Evolutionary conservation across 2,888 invertebrate genomes (phyloP).

Genomic region (Arrhopalites spinosus): DNA sequence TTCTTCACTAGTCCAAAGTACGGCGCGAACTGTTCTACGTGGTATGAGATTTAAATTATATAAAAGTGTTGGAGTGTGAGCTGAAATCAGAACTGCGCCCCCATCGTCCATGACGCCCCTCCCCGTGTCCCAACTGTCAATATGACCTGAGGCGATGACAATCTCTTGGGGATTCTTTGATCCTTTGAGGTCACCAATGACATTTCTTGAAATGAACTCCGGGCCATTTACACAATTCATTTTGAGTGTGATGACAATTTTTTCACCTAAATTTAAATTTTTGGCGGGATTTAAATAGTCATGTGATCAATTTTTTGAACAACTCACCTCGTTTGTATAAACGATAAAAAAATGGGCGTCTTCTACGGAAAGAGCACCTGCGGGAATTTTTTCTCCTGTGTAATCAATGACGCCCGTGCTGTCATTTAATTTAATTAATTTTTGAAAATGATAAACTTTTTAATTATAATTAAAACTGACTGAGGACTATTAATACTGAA

Average conservation of each 20-base stretch:
- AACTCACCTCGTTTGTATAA: too few relatives aligned
- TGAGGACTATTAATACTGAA: conserved; percentile 78
- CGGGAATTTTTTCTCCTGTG: conserved; percentile 65
- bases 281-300: too few relatives aligned
- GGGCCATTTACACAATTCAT: conserved; percentile 69
- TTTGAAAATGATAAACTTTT: too few relatives aligned
- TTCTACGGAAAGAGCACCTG: conserved; percentile 76
- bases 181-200: conserved; percentile 73
- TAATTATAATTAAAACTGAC: background rate
- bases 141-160: conserved; percentile 80
- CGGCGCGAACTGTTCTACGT: conserved; percentile 72
- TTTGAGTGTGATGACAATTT: conserved; percentile 65
- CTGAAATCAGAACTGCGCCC: conserved; percentile 76
- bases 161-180: conserved; percentile 62
- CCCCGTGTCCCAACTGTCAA: conserved; percentile 73
- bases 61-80: conserved; percentile 68
- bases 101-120: conserved; percentile 81
- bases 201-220: conserved; percentile 72
- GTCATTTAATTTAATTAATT: background rate
- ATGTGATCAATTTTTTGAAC: too few relatives aligned
- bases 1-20: conserved; percentile 72
- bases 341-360: conserved; percentile 72
- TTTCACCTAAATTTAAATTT: conserved; percentile 57
- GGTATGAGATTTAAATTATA: conserved; percentile 69
- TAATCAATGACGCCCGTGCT: conserved; percentile 58